Evolutionary conservation across 2,797 vertebrate species (phyloP), one percentile per base, ranked within the genome.

Genomic region (Otolemur crassicaudatus): DNA sequence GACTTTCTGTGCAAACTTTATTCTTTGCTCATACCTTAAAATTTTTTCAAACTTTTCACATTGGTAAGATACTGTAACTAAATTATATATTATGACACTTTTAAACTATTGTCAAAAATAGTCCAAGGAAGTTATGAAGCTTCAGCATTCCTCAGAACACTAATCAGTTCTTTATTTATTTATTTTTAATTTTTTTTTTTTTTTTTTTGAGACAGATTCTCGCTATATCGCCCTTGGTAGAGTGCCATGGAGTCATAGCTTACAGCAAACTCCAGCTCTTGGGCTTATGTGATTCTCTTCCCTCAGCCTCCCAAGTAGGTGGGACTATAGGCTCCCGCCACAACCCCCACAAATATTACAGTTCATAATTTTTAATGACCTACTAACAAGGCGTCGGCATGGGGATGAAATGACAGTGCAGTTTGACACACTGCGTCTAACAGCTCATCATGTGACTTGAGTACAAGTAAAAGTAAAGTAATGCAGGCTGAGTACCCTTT

Each of bases 61-160:
- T 14, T 87, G 13, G 7, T 87, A 96, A 58, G 5, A 82, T 61
- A 40, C 2, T 12, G 56, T 61, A 70, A 58, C 7, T 72, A 80
- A 73, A 95, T 84, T 75, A 60, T n/a, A 73, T 2, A 37, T 27
- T 14, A 22, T 69, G 22, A 0, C 9, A 20, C 43, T 37, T 34
- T 17, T 86, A 88, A 87, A 34, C 3, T 73, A 17, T 31, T 31
- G 83, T 53, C 43, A 92, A 92, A 92, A 95, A 70, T 94, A 96
- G 91, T 34, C 73, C 19, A 84, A 60, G 63, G 46, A 85, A 61
- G 22, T 95, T 92, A 85, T 40, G 34, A 80, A 56, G 86, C 40
- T 27, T 34, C 20, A 84, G 9, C 9, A 80, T 65, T 85, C n/a
- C n/a, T 93, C 82, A 46, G 23, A 89, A 69, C 20, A 34, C 56